These are phyloP conservation scores for Herminia tarsipennalis DNA, from an alignment of 2,888 invertebrate species.

Conservation along the genomic window DNA sequence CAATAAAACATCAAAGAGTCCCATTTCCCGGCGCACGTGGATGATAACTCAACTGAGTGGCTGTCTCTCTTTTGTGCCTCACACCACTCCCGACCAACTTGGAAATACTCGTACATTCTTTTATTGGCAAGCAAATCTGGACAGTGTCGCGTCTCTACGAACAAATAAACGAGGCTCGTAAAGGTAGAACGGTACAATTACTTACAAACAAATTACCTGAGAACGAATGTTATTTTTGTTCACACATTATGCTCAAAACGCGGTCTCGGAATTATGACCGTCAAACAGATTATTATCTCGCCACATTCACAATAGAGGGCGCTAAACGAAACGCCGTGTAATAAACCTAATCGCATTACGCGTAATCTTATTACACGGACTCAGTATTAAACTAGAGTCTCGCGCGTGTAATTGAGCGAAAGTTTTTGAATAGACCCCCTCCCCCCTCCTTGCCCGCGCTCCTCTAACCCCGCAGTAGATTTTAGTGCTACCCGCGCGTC, in stretches of 20 bases:
- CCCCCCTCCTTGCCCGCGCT: background rate
- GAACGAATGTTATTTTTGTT: slow-evolving; percentile 18
- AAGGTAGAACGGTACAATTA: slow-evolving; percentile 32
- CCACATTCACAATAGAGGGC: slow-evolving; percentile 37
- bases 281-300: slow-evolving; percentile 37
- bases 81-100: slow-evolving; percentile 19
- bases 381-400: slow-evolving; percentile 47
- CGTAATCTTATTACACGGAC: slow-evolving; percentile 47
- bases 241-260: slow-evolving; percentile 26
- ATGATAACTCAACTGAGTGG: slow-evolving; percentile 12
- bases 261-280: slow-evolving; percentile 25
- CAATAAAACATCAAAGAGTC: slow-evolving; percentile 25
- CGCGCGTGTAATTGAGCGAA: slow-evolving; percentile 47
- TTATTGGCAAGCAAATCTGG: slow-evolving; percentile 33
- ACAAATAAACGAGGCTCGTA: slow-evolving; percentile 25
- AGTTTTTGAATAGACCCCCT: slow-evolving; percentile 46
- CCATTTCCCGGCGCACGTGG: background rate
- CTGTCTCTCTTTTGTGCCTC: slow-evolving; percentile 10
- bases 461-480: slow-evolving; percentile 22
- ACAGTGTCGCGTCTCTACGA: slow-evolving; percentile 19
- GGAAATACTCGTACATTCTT: slow-evolving; percentile 15
- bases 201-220: slow-evolving; percentile 37
- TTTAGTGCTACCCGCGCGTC: slow-evolving; percentile 31
- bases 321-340: slow-evolving; percentile 37
- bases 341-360: slow-evolving; percentile 44